Conservation (phyloP, 2,113 vertebrate genomes). For the Bubo bubo region DNA sequence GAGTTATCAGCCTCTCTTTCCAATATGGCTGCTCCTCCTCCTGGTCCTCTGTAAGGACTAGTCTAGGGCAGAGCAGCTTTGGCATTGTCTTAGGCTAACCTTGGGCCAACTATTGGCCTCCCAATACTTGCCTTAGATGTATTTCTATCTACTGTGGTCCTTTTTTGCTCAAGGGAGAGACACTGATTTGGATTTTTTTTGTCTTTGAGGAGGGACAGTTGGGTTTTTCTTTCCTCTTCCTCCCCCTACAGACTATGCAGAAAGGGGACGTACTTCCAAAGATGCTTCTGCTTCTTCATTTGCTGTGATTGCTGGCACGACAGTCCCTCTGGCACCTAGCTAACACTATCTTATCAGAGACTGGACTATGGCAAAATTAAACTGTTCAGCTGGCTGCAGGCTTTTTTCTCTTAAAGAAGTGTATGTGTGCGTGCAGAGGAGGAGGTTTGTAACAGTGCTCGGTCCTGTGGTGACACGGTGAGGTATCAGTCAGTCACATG, state of each 20-base stretch:
- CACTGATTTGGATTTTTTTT: not conserved
- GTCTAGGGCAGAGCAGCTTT: not conserved
- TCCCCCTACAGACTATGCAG: not conserved
- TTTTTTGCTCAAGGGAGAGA: not conserved
- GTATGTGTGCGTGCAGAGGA: not conserved
- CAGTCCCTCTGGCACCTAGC: not conserved
- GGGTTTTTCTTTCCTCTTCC: not conserved
- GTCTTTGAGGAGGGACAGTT: not conserved
- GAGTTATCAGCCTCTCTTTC: not conserved
- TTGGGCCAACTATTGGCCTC: not conserved
- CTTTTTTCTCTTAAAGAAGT: not conserved
- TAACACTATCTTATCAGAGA: not conserved
- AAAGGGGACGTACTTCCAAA: not conserved
- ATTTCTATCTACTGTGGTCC: not conserved
- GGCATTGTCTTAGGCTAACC: not conserved
- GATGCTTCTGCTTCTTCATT: not conserved
- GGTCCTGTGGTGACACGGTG: accelerated
- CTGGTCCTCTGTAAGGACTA: not conserved
- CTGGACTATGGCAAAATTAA: not conserved
- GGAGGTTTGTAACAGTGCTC: not conserved
- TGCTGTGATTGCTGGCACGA: not conserved
- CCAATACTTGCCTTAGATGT: not conserved
- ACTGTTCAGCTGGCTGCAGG: not conserved
- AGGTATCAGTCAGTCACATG: not conserved
- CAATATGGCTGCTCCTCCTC: not conserved